Conservation (phyloP, 2,113 vertebrate genomes). For the Maylandia zebra region DNA sequence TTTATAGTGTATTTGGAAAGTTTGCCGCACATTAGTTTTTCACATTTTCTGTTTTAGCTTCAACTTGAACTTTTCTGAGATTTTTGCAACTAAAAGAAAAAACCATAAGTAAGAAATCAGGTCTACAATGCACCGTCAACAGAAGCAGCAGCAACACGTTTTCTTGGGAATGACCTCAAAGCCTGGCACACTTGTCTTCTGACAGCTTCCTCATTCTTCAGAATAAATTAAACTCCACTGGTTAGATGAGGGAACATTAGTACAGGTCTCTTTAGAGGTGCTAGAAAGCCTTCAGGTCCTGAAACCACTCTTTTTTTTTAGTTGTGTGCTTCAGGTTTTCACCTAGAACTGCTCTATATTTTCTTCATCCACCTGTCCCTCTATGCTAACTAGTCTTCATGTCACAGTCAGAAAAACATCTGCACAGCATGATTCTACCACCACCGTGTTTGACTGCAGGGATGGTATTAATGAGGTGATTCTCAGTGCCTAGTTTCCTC, state of each 20-base stretch:
- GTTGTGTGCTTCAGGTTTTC: not conserved
- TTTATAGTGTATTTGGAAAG: not conserved
- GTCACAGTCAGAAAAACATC: not conserved
- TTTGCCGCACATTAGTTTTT: not conserved
- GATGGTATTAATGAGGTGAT: not conserved
- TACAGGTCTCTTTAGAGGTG: not conserved
- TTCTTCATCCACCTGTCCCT: not conserved
- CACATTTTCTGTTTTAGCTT: not conserved
- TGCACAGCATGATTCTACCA: not conserved
- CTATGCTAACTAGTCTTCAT: not conserved
- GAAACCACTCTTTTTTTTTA: not conserved
- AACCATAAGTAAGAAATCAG: not conserved
- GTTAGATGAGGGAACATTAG: not conserved
- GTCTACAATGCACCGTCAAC: not conserved
- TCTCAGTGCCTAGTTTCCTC: not conserved
- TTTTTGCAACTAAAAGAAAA: not conserved
- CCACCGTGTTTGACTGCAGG: not conserved
- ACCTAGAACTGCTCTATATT: not conserved
- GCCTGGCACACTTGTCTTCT: not conserved
- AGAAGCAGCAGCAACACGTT: rapidly evolving
- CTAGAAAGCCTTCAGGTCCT: not conserved
- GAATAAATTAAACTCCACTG: not conserved
- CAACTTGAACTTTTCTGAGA: not conserved
- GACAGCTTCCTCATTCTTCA: not conserved
- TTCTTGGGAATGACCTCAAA: not conserved